phyloP scores from a whole-genome alignment of 1,140 invertebrate genomes.

The Gryllus bimaculatus region DNA sequence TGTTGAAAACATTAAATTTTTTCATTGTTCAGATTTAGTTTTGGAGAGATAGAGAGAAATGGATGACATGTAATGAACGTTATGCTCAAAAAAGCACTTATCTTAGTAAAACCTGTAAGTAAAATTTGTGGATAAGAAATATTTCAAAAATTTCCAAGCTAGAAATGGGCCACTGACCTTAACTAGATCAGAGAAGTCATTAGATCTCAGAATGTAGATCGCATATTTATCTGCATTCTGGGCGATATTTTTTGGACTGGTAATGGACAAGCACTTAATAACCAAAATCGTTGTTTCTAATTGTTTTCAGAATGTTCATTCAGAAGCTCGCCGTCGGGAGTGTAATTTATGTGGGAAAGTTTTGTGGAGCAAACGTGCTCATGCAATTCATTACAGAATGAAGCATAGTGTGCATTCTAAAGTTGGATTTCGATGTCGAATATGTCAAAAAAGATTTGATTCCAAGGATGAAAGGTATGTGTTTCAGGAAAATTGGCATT shows the following conservation, averaged over 20 bases:
- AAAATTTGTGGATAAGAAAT: too few relatives aligned
- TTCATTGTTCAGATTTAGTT: too few relatives aligned
- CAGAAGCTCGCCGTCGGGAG: conserved; percentile 15
- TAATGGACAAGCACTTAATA: too few relatives aligned
- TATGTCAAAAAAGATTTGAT: conserved; percentile 26
- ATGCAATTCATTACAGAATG: conserved; percentile 25
- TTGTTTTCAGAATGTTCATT: conserved; percentile 24
- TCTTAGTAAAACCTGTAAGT: too few relatives aligned
- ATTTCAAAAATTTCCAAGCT: too few relatives aligned
- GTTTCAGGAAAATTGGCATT: background rate
- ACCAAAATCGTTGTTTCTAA: conserved; percentile 2
- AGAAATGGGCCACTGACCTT: too few relatives aligned
- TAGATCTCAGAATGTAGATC: too few relatives aligned
- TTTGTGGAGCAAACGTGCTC: conserved; percentile 23
- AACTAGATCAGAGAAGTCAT: too few relatives aligned
- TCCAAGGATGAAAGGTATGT: conserved; percentile 26
- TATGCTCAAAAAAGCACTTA: too few relatives aligned
- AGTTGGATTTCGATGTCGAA: conserved; percentile 26
- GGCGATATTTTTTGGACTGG: background rate
- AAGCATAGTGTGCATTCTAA: conserved; percentile 24
- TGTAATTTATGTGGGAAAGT: conserved; percentile 26
- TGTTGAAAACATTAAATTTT: too few relatives aligned
- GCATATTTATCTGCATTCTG: background rate
- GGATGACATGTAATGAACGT: too few relatives aligned
- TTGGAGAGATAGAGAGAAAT: too few relatives aligned